Evolutionary conservation across 2,113 vertebrate species (phyloP).

Genomic region (Heliornis fulica): DNA sequence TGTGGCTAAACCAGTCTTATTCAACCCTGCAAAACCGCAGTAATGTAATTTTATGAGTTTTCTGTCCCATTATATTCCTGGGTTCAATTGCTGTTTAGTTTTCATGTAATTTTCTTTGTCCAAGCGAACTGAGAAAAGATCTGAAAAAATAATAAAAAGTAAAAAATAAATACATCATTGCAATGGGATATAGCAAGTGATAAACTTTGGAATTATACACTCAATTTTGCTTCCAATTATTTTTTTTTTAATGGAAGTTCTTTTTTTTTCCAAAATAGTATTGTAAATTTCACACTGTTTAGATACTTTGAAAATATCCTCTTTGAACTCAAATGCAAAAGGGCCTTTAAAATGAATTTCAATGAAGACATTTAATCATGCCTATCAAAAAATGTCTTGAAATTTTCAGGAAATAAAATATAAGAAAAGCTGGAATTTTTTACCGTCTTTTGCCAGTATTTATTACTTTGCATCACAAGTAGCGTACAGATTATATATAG

Average conservation of each 20-base stretch:
- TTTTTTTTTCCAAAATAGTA: neutral
- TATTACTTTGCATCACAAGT: neutral
- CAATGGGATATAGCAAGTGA: neutral
- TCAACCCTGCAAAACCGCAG: neutral
- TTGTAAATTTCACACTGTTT: neutral
- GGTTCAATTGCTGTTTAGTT: neutral
- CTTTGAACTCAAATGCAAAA: neutral
- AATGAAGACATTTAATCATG: neutral
- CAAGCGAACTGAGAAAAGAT: neutral
- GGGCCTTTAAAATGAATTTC: neutral
- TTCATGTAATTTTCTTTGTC: neutral
- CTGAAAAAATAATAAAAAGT: neutral
- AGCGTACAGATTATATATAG: neutral
- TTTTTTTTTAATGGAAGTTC: neutral
- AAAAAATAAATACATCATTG: neutral
- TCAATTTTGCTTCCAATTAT: neutral
- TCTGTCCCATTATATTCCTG: neutral
- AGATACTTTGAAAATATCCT: neutral
- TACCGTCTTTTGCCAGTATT: neutral
- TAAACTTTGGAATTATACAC: neutral
- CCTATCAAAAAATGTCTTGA: neutral
- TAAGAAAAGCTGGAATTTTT: neutral
- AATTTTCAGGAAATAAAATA: neutral
- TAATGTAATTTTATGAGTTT: neutral
- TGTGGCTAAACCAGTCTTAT: neutral